phyloP scores from a whole-genome alignment of 2,797 vertebrate species.

The Coregonus suidteri region DNA sequence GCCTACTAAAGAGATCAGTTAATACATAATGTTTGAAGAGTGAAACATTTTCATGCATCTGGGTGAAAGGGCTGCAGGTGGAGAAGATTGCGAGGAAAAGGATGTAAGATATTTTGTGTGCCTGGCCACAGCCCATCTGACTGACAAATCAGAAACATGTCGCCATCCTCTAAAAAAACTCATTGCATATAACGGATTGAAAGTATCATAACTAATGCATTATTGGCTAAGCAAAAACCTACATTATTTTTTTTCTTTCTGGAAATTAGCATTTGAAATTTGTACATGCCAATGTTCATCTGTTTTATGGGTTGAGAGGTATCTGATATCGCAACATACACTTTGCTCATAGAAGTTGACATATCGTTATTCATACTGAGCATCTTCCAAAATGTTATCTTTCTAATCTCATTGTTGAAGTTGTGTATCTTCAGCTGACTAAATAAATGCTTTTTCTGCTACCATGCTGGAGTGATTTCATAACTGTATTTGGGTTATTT shows the following conservation, averaged over 20 bases:
- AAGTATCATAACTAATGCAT: constrained; percentile 42
- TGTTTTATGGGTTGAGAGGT: constrained; percentile 45
- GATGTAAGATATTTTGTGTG: neutral
- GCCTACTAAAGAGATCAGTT: constrained; percentile 23
- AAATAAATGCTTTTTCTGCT: constrained; percentile 79
- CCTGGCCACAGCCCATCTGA: constrained; percentile 39
- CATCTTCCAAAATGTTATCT: constrained; percentile 60
- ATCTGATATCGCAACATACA: constrained; percentile 46
- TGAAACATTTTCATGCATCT: constrained; percentile 46
- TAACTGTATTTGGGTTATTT: neutral
- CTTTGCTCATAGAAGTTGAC: constrained; percentile 41
- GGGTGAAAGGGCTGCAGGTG: constrained; percentile 36
- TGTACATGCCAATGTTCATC: constrained; percentile 48
- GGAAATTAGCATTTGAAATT: constrained; percentile 18
- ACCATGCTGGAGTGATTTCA: neutral
- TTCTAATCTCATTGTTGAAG: constrained; percentile 61
- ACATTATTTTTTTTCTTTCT: constrained; percentile 23
- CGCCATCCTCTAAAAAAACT: constrained; percentile 43
- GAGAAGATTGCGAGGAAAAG: neutral
- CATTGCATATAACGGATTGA: constrained; percentile 65
- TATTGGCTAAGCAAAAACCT: constrained; percentile 59
- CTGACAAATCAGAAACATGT: constrained; percentile 34
- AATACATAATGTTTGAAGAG: constrained; percentile 31
- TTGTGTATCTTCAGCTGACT: constrained; percentile 66
- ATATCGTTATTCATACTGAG: constrained; percentile 71